Conservation (phyloP, 1,140 invertebrate species). For the Condylostylus longicornis region DNA sequence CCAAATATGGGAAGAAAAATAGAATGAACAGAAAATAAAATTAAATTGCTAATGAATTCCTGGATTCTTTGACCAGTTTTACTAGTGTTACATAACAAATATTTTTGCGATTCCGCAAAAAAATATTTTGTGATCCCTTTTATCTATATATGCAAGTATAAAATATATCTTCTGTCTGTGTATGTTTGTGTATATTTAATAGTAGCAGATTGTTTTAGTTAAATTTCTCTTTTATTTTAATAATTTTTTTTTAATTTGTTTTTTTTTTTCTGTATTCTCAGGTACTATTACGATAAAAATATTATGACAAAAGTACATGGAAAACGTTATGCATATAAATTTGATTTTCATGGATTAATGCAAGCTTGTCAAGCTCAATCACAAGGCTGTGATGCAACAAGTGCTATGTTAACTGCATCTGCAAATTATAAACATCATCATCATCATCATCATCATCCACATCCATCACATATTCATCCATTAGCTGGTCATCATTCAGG, state of each 20-base stretch:
- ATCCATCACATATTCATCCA: neutral
- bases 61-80: too few species aligned
- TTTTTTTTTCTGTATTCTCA: slow-evolving; percentile 31
- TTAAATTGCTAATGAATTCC: too few species aligned
- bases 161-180: neutral
- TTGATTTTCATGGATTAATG: slow-evolving; percentile 74
- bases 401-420: slow-evolving; percentile 24
- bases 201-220: too few species aligned
- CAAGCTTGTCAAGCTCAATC: slow-evolving; percentile 68
- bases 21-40: too few species aligned
- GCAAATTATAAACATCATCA: slow-evolving; percentile 19
- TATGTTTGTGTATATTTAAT: neutral
- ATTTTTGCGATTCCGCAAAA: too few species aligned
- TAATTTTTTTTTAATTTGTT: slow-evolving; percentile 7
- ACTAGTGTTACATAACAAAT: too few species aligned
- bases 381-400: slow-evolving; percentile 31
- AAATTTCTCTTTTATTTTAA: neutral
- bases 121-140: neutral
- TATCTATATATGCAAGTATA: neutral
- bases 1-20: too few species aligned
- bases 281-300: slow-evolving; percentile 98
- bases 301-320: slow-evolving; percentile 92
- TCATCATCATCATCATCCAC: slow-evolving; percentile 9
- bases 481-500: slow-evolving; percentile 8
- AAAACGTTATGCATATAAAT: slow-evolving; percentile 84